A percentile compares a stretch with the other conserved stretches of the same genome.
phyloP scores from a whole-genome alignment of 2,113 vertebrate species.

The Cephalophus harveyi region DNA sequence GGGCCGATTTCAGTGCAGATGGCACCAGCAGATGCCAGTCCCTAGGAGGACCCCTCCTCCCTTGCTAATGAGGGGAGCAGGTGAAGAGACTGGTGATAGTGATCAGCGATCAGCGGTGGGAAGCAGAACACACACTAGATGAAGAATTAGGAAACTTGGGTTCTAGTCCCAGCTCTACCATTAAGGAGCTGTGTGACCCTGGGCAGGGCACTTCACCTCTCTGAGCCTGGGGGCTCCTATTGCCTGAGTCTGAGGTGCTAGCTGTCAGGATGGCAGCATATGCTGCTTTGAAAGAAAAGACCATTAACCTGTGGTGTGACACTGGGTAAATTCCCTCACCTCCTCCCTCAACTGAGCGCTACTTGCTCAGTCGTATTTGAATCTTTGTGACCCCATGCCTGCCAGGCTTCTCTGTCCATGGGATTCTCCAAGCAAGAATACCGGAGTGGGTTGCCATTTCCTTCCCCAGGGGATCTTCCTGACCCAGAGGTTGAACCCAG shows the following conservation, averaged over 20 bases:
- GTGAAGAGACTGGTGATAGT: neutral
- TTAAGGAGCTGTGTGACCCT: neutral
- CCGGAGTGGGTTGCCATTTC: neutral
- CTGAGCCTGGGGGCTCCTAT: neutral
- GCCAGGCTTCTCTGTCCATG: neutral
- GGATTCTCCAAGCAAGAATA: neutral
- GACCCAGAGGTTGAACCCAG: neutral
- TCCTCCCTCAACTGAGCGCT: neutral
- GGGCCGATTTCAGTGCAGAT: constrained; percentile 70
- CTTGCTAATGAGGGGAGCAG: constrained; percentile 11
- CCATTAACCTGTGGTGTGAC: neutral
- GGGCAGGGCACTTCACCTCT: neutral
- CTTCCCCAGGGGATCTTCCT: neutral
- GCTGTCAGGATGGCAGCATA: neutral
- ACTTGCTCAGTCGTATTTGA: neutral
- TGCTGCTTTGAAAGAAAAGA: neutral
- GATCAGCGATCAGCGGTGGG: neutral
- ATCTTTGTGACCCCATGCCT: neutral
- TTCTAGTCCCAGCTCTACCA: neutral
- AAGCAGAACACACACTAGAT: neutral
- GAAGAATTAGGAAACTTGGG: neutral
- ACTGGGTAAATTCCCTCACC: constrained; percentile 10
- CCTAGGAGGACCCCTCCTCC: constrained; percentile 39
- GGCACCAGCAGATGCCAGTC: constrained; percentile 69
- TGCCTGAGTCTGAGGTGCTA: neutral